Percentiles rank a stretch among this genome's conserved stretches.
Evolutionary conservation across 1,140 invertebrate species (phyloP).

Genomic region (Mactra quadrangularis): DNA sequence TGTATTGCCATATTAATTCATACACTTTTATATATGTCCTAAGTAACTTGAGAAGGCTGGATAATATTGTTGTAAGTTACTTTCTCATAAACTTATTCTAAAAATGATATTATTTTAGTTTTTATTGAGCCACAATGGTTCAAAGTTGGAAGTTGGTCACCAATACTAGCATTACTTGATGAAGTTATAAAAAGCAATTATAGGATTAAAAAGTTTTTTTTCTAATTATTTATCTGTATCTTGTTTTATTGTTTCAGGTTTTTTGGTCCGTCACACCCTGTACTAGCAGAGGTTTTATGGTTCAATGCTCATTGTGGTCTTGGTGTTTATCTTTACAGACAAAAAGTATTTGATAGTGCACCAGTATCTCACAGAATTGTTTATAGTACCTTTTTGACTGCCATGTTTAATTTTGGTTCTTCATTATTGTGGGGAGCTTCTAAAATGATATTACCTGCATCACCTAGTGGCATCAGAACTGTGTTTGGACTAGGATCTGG

Average conservation of each 20-base stretch:
- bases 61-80: no score
- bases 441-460: conserved; percentile 81
- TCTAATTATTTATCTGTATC: no score
- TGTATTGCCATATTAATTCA: no score
- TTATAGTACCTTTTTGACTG: conserved; percentile 75
- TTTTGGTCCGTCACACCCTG: conserved; percentile 62
- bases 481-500: conserved; percentile 69
- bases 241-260: conserved; percentile 76
- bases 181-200: no score
- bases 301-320: conserved; percentile 79
- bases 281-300: conserved; percentile 76
- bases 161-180: no score
- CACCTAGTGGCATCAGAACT: conserved; percentile 82
- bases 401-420: conserved; percentile 79
- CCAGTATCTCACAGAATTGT: conserved; percentile 62
- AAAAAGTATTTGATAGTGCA: conserved; percentile 67
- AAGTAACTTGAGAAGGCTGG: no score
- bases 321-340: conserved; percentile 76
- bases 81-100: no score
- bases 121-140: no score
- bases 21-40: no score
- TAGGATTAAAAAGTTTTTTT: no score
- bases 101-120: no score
- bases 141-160: no score
- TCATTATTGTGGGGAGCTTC: conserved; percentile 75